Evolutionary conservation across 2,113 vertebrate species (phyloP), one percentile per base, ranked within the genome.

Genomic region (Dicerorhinus sumatrensis): DNA sequence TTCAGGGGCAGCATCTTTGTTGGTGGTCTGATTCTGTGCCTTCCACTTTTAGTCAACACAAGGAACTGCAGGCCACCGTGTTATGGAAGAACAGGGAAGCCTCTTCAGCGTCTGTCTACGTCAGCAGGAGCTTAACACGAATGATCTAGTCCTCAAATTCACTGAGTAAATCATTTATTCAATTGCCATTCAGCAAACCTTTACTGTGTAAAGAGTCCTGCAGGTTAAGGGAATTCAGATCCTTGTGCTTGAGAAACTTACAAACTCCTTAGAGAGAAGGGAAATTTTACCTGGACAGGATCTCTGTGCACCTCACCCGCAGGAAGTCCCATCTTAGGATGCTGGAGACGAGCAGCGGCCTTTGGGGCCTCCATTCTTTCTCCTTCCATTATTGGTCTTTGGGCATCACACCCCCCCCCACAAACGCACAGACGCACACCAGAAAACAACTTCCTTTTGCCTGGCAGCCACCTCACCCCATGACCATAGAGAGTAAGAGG

Each of bases 11-110:
- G 16, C 25, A 2, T 62, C 33, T 81, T 23, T 17, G 51, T 16
- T n/a, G 58, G 76, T 33, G 11, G 54, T 46, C 31, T 65, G 46
- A 63, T 54, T 13, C 18, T 51, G 12, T 4, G 25, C 13, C 65
- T 81, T 8, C 54, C 2, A 18, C 9, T 46, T 65, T 8, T 2
- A 18, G 70, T 83, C 18, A 13, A 29, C 42, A 63, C 18, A 60
- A 33, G 63, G 46, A 12, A 6, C 1, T 0, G 8, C 3, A 54
- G 42, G 7, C 36, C 39, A 11, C 12, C 10, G 17, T 2, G 0
- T 6, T 48, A 9, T 1, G 23, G 62, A 77, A 81, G n/a, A 39
- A 21, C 12, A 27, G 51, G 27, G 29, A 73, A 39, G 56, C 8
- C 85, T 39, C 73, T 60, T 20, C 16, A 27, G 18, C 11, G 18